A percentile compares a stretch with the other conserved stretches of the same genome.
These are phyloP conservation scores for Polydesmus complanatus DNA, from an alignment of 2,888 invertebrate species.

Conservation along the genomic window DNA sequence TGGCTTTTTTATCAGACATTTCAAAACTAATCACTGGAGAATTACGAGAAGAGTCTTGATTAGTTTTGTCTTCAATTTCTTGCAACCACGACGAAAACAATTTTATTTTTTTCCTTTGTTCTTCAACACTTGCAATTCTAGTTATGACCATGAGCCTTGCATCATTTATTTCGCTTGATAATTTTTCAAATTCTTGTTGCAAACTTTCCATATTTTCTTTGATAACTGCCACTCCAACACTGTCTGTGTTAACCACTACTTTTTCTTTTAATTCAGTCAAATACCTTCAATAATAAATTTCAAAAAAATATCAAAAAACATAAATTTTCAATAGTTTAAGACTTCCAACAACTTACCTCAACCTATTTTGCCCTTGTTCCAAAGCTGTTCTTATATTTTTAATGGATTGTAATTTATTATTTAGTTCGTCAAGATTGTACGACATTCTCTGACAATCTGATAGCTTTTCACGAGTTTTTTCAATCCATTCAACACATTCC, in stretches of 20 bases:
- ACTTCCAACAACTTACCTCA: conserved; percentile 29
- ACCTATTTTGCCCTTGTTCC: conserved; percentile 79
- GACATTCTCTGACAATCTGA: conserved; percentile 63
- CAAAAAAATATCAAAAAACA: background rate
- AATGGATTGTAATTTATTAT: conserved; percentile 67
- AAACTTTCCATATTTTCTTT: conserved; percentile 80
- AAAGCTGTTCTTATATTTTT: conserved; percentile 78
- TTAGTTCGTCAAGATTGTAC: conserved; percentile 66
- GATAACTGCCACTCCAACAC: conserved; percentile 71
- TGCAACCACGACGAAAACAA: conserved; percentile 74
- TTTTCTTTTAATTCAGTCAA: conserved; percentile 81
- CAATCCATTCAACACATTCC: conserved; percentile 88
- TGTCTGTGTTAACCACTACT: conserved; percentile 83
- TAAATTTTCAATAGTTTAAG: background rate
- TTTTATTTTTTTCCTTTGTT: conserved; percentile 60
- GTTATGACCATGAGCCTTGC: conserved; percentile 57
- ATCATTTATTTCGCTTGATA: conserved; percentile 58
- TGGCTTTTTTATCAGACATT: conserved; percentile 76
- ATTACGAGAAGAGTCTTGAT: conserved; percentile 34
- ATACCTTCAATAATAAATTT: conserved; percentile 40
- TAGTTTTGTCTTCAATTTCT: conserved; percentile 70
- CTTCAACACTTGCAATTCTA: conserved; percentile 65
- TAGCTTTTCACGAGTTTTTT: conserved; percentile 72
- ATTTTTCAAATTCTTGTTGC: conserved; percentile 77
- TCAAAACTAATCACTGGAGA: conserved; percentile 63